These are phyloP conservation scores for Siniperca chuatsi DNA, from an alignment of 2,113 vertebrate genomes.

Conservation along the genomic window DNA sequence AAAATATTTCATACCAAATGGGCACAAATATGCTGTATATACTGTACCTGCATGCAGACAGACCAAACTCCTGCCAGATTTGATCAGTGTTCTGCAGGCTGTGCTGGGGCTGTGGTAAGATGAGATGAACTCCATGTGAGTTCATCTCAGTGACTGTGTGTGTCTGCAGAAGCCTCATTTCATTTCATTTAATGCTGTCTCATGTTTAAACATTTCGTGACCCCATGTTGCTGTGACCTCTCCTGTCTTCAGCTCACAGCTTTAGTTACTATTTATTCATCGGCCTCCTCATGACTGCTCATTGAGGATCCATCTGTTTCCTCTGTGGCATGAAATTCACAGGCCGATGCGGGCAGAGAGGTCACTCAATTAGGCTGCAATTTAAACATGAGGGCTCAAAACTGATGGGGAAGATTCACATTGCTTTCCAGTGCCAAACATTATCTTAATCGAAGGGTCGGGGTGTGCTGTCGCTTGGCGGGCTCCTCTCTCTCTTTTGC, in stretches of 20 bases:
- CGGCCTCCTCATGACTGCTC: background rate
- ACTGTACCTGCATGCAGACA: constrained; percentile 27
- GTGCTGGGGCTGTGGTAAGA: background rate
- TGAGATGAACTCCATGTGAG: constrained; percentile 3
- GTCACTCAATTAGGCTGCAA: background rate
- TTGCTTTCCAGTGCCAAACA: background rate
- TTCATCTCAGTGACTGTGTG: constrained; percentile 8
- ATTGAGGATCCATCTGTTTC: constrained; percentile 9
- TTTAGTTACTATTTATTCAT: background rate
- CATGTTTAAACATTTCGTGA: constrained; percentile 17
- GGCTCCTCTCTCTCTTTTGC: constrained; percentile 4
- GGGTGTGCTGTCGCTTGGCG: constrained; percentile 33
- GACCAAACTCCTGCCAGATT: constrained; percentile 6
- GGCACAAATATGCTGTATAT: constrained; percentile 5
- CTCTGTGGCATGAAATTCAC: background rate
- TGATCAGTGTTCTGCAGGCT: constrained; percentile 6
- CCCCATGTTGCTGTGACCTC: background rate
- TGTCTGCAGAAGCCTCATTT: constrained; percentile 5
- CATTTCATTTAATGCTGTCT: background rate
- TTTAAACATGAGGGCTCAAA: background rate
- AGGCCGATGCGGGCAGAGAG: background rate
- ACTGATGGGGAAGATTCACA: background rate
- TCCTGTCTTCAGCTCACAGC: background rate
- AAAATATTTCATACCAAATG: background rate
- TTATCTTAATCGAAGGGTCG: background rate